A percentile compares a stretch with the other conserved stretches of the same genome.
phyloP scores from a whole-genome alignment of 2,888 invertebrate genomes.

The Euspilapteryx auroguttella region DNA sequence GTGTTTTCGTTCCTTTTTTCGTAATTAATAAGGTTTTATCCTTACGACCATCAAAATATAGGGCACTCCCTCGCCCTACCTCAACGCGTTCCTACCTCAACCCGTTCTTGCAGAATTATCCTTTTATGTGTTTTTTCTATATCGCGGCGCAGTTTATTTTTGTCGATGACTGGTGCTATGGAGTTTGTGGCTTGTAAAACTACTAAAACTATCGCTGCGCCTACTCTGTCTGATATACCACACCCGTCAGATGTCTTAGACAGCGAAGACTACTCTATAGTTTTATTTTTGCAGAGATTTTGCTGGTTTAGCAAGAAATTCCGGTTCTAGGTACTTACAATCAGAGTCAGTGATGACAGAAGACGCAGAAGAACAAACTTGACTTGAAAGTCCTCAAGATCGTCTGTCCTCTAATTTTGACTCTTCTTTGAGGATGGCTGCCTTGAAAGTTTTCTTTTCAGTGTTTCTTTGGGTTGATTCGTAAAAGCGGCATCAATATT shows the following conservation, averaged over 20 bases:
- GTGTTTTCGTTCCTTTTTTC: constrained; percentile 8
- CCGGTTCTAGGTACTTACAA: no score
- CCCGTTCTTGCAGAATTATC: not conserved
- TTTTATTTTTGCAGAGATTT: not conserved
- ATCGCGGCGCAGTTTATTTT: constrained; percentile 8
- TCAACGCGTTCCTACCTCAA: constrained; percentile 4
- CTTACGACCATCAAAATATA: constrained; percentile 11
- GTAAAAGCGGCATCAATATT: constrained; percentile 5
- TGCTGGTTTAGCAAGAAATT: not conserved
- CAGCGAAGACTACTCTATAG: constrained; percentile 5
- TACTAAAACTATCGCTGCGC: constrained; percentile 8
- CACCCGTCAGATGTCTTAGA: constrained; percentile 9
- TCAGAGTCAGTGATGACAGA: not conserved
- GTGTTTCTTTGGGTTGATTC: constrained; percentile 5
- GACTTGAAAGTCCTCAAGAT: not conserved
- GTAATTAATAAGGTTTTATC: constrained; percentile 6
- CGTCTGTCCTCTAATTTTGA: not conserved
- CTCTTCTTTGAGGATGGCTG: constrained; percentile 2
- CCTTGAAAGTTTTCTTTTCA: constrained; percentile 6
- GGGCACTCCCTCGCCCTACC: no score
- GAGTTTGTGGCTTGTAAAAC: constrained; percentile 7
- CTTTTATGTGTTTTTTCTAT: constrained; percentile 4
- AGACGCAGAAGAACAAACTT: not conserved
- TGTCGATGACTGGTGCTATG: constrained; percentile 6
- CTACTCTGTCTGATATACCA: constrained; percentile 10